phyloP scores from a whole-genome alignment of 1,140 invertebrate genomes.

The Drosophila tani region DNA sequence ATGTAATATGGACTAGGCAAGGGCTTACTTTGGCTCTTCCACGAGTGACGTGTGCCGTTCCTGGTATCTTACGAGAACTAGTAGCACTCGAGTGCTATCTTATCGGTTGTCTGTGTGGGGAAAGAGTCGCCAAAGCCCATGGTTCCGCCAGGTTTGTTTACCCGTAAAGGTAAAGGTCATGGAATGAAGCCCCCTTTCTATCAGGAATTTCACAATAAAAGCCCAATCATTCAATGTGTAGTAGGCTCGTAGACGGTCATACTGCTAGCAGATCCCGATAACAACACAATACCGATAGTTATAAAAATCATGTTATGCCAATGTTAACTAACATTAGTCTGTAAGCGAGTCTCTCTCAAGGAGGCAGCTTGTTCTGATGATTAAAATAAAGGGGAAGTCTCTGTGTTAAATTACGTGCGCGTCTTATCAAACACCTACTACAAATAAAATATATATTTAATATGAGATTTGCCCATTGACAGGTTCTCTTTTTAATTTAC shows the following conservation, averaged over 20 bases:
- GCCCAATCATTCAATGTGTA: conserved; percentile 10
- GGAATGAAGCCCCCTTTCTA: background rate
- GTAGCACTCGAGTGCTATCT: conserved; percentile 27
- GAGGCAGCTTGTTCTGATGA: too few species aligned
- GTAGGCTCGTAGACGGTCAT: too few species aligned
- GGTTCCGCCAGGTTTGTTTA: conserved; percentile 14
- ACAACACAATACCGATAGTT: too few species aligned
- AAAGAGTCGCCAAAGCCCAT: conserved; percentile 2
- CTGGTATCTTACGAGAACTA: background rate
- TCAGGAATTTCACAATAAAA: conserved; percentile 8
- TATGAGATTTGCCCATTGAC: background rate
- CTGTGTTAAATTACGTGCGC: too few species aligned
- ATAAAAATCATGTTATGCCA: too few species aligned
- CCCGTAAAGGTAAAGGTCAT: conserved; percentile 36
- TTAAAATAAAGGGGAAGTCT: too few species aligned
- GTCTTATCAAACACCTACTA: too few species aligned
- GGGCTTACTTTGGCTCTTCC: conserved; percentile 3
- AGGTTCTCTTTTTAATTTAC: background rate
- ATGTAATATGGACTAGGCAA: background rate
- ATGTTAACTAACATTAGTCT: too few species aligned
- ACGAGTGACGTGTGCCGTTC: conserved; percentile 6
- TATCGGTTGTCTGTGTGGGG: conserved; percentile 14
- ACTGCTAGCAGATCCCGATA: too few species aligned
- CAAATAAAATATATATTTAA: background rate
- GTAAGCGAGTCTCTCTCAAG: too few species aligned